Evolutionary conservation across 2,888 invertebrate genomes (phyloP), one percentile per base, ranked within the genome.

Genomic region (Eilema griseolum): DNA sequence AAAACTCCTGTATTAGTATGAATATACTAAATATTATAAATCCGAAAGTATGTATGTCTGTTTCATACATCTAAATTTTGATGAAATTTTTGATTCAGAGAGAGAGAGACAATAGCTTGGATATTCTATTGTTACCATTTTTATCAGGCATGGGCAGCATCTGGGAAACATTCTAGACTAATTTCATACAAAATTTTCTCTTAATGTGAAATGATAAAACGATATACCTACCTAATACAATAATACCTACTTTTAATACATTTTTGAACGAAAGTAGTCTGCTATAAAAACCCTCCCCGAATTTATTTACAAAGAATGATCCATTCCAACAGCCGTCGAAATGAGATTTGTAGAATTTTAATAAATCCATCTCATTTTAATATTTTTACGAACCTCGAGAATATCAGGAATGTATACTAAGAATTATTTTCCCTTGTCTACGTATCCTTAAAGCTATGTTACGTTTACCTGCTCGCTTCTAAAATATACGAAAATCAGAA

Each of bases 281-380:
- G 70, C 26, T 37, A 57, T 73, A 59, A 57, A 61, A 66, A 73
- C 70, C 60, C 23, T 71, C 63, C 64, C 66, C 69, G 66, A 71
- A 73, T 80, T 78, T 78, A 82, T 78, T 82, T 74, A 69, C 63
- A 61, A 73, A 79, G 70, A 79, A 76, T 83, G 74, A 83, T 77
- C 72, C 75, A 77, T 79, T 24, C 60, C 61, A 66, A 65, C 73
- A 67, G 74, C 61, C 62, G 23, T 69, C 70, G 76, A 82, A 84
- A 86, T 84, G 78, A 82, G 83, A 86, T 85, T 85, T 85, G 81
- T 85, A 78, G 77, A 80, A 86, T 85, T 86, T 84, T 83, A 81
- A 86, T 85, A 86, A 86, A 83, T 83, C 82, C 82, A 84, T 83
- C 84, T 85, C 80, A 86, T 86, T 86, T 82, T 75, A 86, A 86